Evolutionary conservation across 2,113 vertebrate species (phyloP).

Genomic region (Pachyramphus minor): DNA sequence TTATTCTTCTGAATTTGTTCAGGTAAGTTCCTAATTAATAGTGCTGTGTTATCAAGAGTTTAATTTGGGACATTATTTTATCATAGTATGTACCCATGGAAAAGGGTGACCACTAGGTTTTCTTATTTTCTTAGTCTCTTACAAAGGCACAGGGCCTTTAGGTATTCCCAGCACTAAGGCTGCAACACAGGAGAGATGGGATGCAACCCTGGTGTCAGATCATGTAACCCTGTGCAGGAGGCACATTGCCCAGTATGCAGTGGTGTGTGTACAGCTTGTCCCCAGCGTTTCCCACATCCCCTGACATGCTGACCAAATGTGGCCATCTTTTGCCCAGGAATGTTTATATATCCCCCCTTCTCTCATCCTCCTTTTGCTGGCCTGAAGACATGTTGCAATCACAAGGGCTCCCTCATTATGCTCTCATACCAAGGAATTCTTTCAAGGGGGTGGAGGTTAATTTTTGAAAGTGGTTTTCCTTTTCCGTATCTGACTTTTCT

Average conservation of each 20-base stretch:
- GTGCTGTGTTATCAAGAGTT: neutral
- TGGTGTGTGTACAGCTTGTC: neutral
- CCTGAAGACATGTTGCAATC: neutral
- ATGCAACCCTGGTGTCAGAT: neutral
- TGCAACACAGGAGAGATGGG: neutral
- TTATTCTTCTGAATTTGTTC: neutral
- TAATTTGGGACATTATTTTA: neutral
- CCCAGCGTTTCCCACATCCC: neutral
- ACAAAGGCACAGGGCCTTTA: neutral
- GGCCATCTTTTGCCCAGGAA: neutral
- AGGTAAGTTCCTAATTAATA: neutral
- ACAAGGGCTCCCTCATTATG: neutral
- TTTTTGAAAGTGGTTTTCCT: slow-evolving; percentile 1
- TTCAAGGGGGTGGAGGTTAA: neutral
- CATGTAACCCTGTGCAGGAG: neutral
- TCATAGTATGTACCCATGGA: neutral
- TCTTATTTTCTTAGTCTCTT: neutral
- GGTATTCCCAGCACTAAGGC: neutral
- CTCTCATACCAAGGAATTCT: neutral
- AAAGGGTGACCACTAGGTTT: neutral
- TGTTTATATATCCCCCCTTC: neutral
- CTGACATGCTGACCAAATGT: neutral
- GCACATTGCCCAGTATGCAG: rapidly evolving
- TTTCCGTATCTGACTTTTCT: neutral
- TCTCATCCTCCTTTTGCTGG: neutral